Conservation (phyloP, 2,888 invertebrate species). For the Aelia acuminata region DNA sequence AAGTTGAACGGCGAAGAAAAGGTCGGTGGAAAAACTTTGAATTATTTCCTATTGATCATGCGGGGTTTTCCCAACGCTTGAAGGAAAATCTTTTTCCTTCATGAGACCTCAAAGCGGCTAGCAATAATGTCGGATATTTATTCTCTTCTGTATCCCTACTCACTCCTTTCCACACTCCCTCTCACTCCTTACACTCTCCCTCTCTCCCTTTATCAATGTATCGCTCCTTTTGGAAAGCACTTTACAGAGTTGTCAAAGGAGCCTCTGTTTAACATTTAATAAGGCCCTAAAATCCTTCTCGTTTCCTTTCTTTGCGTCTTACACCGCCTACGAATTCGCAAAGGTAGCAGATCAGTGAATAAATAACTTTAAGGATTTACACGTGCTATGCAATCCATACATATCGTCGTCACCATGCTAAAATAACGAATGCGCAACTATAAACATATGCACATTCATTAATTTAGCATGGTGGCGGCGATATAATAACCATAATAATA, state of each 20-base stretch:
- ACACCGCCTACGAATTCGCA: background rate
- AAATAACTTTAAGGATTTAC: background rate
- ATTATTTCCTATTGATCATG: conserved; percentile 34
- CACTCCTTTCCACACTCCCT: background rate
- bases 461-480: too few species aligned
- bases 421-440: too few species aligned
- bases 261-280: conserved; percentile 33
- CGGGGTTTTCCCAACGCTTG: background rate
- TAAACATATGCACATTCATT: too few species aligned
- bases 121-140: conserved; percentile 35
- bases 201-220: background rate
- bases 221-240: too few species aligned
- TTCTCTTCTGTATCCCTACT: background rate
- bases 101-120: conserved; percentile 2
- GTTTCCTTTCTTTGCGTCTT: background rate
- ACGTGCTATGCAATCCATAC: background rate
- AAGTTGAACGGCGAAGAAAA: conserved; percentile 32
- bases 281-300: conserved; percentile 23
- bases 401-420: too few species aligned
- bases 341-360: background rate
- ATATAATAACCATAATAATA: too few species aligned
- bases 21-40: conserved; percentile 17
- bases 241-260: conserved; percentile 2
- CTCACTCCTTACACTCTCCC: background rate
- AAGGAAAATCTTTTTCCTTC: background rate